phyloP scores from a whole-genome alignment of 2,888 invertebrate genomes.

The Stramonita haemastoma region DNA sequence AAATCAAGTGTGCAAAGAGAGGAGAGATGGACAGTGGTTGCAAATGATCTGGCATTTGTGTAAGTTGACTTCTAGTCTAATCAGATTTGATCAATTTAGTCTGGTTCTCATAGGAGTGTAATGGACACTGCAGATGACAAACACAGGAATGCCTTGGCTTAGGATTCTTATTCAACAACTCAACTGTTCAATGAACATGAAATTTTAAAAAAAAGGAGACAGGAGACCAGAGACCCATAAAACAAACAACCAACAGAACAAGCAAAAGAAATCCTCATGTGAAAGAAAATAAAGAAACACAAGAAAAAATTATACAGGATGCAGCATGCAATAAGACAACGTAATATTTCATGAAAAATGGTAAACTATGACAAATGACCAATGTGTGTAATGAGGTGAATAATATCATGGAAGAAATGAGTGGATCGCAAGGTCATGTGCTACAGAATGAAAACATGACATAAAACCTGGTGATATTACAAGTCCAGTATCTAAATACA shows the following conservation, averaged over 20 bases:
- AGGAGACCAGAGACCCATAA: neutral
- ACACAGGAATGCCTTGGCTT: too few species aligned
- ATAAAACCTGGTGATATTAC: too few species aligned
- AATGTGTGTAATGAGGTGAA: neutral
- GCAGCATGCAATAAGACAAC: conserved; percentile 21
- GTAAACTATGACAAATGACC: neutral
- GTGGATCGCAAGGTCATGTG: too few species aligned
- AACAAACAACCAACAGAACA: neutral
- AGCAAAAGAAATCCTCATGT: neutral
- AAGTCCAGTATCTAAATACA: too few species aligned
- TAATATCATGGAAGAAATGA: neutral
- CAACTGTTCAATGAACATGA: too few species aligned
- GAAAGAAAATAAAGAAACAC: neutral
- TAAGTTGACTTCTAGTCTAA: neutral
- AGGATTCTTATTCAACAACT: too few species aligned
- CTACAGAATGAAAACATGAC: too few species aligned
- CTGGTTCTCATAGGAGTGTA: too few species aligned
- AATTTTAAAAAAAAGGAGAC: neutral
- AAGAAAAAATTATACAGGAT: neutral
- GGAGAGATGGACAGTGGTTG: too few species aligned
- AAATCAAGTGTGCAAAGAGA: too few species aligned
- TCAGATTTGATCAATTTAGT: too few species aligned
- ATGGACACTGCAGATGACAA: too few species aligned
- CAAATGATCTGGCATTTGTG: neutral
- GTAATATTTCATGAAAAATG: neutral